Conservation (phyloP, 2,888 invertebrate species). For the Hylaea fasciaria region DNA sequence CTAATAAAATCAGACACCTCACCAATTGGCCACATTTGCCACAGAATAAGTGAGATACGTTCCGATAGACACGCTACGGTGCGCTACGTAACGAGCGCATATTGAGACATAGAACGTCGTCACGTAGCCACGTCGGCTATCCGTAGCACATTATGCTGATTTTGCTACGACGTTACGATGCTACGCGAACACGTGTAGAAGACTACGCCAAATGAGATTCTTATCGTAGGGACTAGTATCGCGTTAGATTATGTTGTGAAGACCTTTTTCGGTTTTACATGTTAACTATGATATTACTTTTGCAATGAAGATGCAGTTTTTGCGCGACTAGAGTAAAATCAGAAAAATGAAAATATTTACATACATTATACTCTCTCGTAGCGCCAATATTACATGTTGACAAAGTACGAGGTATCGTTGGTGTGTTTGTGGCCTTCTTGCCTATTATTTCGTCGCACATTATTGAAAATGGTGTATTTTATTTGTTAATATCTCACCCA, state of each 20-base stretch:
- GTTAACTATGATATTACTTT: neutral
- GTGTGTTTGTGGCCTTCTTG: no score
- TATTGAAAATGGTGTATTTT: no score
- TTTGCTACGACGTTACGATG: slow-evolving; percentile 38
- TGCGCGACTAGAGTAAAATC: neutral
- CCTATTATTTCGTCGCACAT: no score
- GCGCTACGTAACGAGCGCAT: slow-evolving; percentile 54
- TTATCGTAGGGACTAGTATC: slow-evolving; percentile 1
- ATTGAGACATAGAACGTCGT: slow-evolving; percentile 61
- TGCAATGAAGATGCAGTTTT: neutral
- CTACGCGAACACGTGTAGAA: slow-evolving; percentile 22
- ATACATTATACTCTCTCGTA: no score
- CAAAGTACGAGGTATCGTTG: no score
- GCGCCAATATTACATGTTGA: no score
- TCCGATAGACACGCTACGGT: slow-evolving; percentile 29
- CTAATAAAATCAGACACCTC: slow-evolving; percentile 33
- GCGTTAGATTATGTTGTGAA: neutral
- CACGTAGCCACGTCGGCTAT: slow-evolving; percentile 68
- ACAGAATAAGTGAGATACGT: slow-evolving; percentile 28
- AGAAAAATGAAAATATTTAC: no score
- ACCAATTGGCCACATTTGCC: slow-evolving; percentile 32
- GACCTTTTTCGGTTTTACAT: slow-evolving; percentile 2
- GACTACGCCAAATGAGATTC: slow-evolving; percentile 13
- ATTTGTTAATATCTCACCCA: no score
- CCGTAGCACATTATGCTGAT: slow-evolving; percentile 70